Conservation (phyloP, 2,113 vertebrate genomes). For the Odontesthes bonariensis region DNA sequence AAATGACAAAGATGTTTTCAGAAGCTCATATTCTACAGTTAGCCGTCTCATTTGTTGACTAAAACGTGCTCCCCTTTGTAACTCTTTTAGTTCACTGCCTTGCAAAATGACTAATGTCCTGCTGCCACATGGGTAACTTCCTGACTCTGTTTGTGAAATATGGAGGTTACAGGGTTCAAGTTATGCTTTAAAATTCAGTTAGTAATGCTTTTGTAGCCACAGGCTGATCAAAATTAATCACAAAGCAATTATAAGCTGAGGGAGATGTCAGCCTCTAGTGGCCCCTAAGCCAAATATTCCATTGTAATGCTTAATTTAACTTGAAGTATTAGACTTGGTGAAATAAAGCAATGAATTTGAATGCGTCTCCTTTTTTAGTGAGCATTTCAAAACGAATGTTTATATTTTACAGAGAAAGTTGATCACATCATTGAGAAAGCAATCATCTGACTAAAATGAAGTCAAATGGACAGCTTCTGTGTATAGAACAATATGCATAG, state of each 20-base stretch:
- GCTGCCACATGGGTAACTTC: not conserved
- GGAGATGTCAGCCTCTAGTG: slow-evolving; percentile 48
- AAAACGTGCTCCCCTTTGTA: slow-evolving; percentile 3
- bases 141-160: slow-evolving; percentile 8
- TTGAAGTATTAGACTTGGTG: too few relatives aligned
- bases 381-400: too few relatives aligned
- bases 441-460: too few relatives aligned
- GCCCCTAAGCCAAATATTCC: not conserved
- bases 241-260: not conserved
- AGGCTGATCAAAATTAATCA: not conserved
- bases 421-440: too few relatives aligned
- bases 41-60: not conserved
- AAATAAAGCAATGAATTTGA: too few relatives aligned
- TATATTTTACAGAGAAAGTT: too few relatives aligned
- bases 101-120: slow-evolving; percentile 37
- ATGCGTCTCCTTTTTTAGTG: too few relatives aligned
- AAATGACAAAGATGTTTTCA: slow-evolving; percentile 43
- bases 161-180: slow-evolving; percentile 26
- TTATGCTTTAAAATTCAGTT: not conserved
- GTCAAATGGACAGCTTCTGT: too few relatives aligned
- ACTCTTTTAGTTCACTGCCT: slow-evolving; percentile 3
- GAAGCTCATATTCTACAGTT: slow-evolving; percentile 45
- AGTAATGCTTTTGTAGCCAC: not conserved
- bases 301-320: too few relatives aligned
- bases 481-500: too few relatives aligned